These are phyloP conservation scores for Leptobrachium leishanense DNA, from an alignment of 2,113 vertebrate genomes.

Conservation along the genomic window DNA sequence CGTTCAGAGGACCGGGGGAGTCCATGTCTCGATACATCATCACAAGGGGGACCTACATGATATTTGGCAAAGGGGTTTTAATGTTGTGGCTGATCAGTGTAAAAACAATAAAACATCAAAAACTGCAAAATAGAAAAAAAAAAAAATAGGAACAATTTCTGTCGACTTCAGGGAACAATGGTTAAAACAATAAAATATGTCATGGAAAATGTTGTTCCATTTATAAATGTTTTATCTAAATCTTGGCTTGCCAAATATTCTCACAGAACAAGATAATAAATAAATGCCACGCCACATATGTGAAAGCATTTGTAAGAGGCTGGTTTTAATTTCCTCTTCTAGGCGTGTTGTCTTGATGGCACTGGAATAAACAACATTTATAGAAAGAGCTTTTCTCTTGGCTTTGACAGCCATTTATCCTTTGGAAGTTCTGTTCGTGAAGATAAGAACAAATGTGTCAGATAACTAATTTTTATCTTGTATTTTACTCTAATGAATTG, in stretches of 20 bases:
- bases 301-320: neutral
- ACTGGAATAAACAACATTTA: conserved; percentile 17
- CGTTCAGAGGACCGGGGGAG: too few species aligned
- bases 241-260: conserved; percentile 12
- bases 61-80: too few species aligned
- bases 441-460: too few species aligned
- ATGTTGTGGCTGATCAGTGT: too few species aligned
- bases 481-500: neutral
- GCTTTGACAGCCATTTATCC: conserved; percentile 15
- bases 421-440: neutral
- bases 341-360: conserved; percentile 7
- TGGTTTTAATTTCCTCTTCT: conserved; percentile 19
- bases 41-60: too few species aligned
- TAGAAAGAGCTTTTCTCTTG: neutral
- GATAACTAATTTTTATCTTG: neutral
- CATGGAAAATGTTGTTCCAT: neutral
- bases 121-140: too few species aligned
- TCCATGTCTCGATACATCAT: too few species aligned
- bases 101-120: too few species aligned
- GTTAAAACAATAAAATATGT: neutral
- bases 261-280: conserved; percentile 34
- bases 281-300: conserved; percentile 9
- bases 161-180: neutral
- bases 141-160: neutral
- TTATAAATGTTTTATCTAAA: conserved; percentile 10